Base-by-base conservation (phyloP, 2,888 invertebrate genomes). In the Chesias legatella region DNA sequence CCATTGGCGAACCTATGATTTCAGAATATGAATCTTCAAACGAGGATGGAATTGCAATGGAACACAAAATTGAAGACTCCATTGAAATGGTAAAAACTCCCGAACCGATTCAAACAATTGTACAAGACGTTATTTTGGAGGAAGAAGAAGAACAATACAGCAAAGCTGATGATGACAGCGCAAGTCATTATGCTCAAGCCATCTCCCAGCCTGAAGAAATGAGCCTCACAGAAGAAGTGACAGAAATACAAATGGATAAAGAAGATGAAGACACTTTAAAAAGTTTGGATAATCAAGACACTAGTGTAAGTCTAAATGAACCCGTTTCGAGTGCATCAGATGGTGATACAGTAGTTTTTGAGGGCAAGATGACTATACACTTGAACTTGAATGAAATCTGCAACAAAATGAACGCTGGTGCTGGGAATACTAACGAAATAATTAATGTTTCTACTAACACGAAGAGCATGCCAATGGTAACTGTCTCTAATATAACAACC, bases 261-360 rank as follows among this genome's bases (percentile, higher is more conserved):
- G 85, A 86, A 51, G 84, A 88, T 43, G 90, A 90, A 72, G 85
- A 85, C 39, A 89, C 86, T 7, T 71, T 86, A 50, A 86, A 85
- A 68, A 88, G 88, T 74, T 75, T 89, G 74, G 88, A 88, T 48
- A 88, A 81, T 70, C 86, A 88, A 68, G 89, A 89, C 60, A 85
- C 81, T 66, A 89, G 89, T 79, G 89, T 89, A 89, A 89, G 89
- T 89, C 73, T 88, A 38, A 86, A 83, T 74, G 89, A 89, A 56
- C 76, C 79, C 51, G 71, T 73, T 45, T 88, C 88, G 39, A 75
- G 79, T 53, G 68, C 77, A 51, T 89, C 89, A 43, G 89, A 88
- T 49, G 79, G 81, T 47, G 88, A 88, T 58, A 84, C 88, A 40
- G 82, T 89, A 66, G 88, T 89, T 51, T 89, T 89, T 62, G 84